phyloP scores from a whole-genome alignment of 2,888 invertebrate species.

The Polymixis lichenea region DNA sequence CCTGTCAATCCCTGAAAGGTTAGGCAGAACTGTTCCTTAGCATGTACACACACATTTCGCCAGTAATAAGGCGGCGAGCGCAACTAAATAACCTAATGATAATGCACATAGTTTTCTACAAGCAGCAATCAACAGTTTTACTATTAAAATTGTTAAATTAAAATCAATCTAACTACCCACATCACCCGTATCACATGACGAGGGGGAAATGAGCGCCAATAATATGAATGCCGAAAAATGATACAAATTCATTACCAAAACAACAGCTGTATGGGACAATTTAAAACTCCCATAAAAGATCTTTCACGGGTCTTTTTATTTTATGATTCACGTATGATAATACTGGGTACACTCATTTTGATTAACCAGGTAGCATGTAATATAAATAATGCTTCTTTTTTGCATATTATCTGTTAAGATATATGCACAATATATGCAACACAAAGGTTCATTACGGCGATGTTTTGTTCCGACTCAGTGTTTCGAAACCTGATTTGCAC shows the following conservation, averaged over 20 bases:
- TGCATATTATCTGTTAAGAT: constrained; percentile 34
- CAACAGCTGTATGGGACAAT: constrained; percentile 25
- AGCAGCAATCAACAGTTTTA: constrained; percentile 8
- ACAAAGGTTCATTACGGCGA: constrained; percentile 50
- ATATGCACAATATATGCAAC: constrained; percentile 37
- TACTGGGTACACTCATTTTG: constrained; percentile 21
- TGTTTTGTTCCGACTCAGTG: constrained; percentile 54
- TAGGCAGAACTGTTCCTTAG: background rate
- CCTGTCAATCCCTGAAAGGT: background rate
- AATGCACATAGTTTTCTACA: background rate
- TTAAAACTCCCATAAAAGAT: constrained; percentile 29
- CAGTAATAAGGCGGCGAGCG: background rate
- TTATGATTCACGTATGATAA: constrained; percentile 23
- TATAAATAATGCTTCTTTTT: constrained; percentile 24
- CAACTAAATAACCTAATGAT: background rate
- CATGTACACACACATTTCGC: background rate
- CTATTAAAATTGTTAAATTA: background rate
- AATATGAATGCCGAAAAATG: constrained; percentile 24
- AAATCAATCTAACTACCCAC: constrained; percentile 26
- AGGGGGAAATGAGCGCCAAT: constrained; percentile 24
- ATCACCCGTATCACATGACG: constrained; percentile 35
- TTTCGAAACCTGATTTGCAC: constrained; percentile 61
- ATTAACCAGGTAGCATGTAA: constrained; percentile 27
- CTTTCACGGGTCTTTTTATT: constrained; percentile 25
- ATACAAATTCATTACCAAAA: constrained; percentile 22